Conservation (phyloP, 2,113 vertebrate species). For the Pampusana beccarii region DNA sequence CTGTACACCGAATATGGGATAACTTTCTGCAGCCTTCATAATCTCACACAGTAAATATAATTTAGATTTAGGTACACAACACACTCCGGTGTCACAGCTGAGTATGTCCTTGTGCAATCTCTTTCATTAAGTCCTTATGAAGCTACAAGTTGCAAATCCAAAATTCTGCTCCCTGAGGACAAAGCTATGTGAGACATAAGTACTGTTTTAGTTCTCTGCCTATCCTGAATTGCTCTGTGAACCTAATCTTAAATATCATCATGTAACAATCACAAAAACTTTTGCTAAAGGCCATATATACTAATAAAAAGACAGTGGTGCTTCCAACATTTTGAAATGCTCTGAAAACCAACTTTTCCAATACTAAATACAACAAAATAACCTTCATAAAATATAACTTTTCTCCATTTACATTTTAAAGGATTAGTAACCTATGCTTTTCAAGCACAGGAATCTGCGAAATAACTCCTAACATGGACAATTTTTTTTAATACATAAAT, state of each 20-base stretch:
- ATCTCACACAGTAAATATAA: slow-evolving; percentile 73
- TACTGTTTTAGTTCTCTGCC: slow-evolving; percentile 80
- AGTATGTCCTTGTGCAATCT: slow-evolving; percentile 77
- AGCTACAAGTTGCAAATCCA: slow-evolving; percentile 83
- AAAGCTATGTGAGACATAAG: slow-evolving; percentile 80
- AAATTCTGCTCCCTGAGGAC: slow-evolving; percentile 87
- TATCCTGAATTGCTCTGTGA: slow-evolving; percentile 85
- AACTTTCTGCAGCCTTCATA: slow-evolving; percentile 82
- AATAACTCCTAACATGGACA: slow-evolving; percentile 86
- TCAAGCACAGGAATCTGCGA: slow-evolving; percentile 86
- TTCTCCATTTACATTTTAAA: slow-evolving; percentile 92
- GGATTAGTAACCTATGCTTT: slow-evolving; percentile 85
- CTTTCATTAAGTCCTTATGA: slow-evolving; percentile 80
- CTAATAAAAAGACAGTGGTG: slow-evolving; percentile 92
- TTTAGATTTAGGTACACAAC: slow-evolving; percentile 76
- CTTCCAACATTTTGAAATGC: slow-evolving; percentile 93
- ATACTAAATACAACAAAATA: slow-evolving; percentile 96
- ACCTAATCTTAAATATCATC: slow-evolving; percentile 87
- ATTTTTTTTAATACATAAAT: slow-evolving; percentile 89
- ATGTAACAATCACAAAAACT: slow-evolving; percentile 87
- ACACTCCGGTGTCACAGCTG: slow-evolving; percentile 70
- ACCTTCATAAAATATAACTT: slow-evolving; percentile 96
- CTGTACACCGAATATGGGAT: slow-evolving; percentile 80
- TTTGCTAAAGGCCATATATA: slow-evolving; percentile 90
- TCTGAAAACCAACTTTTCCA: slow-evolving; percentile 90